Evolutionary conservation across 2,797 vertebrate species (phyloP).

Genomic region (Forpus xanthops): DNA sequence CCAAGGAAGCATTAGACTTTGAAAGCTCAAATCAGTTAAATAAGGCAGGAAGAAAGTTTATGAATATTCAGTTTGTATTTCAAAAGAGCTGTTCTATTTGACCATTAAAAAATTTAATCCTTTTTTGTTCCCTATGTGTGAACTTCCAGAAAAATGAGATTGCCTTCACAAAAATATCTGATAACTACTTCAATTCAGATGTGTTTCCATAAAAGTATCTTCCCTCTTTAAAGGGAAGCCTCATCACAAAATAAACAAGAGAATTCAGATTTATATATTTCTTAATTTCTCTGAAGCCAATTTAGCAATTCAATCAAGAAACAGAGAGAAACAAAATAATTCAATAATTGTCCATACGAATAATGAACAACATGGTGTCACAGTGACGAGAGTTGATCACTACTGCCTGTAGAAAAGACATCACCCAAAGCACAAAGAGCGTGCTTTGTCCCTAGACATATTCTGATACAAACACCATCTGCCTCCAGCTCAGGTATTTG

Average conservation of each 20-base stretch:
- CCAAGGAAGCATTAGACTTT: not conserved
- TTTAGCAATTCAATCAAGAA: not conserved
- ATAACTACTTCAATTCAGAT: not conserved
- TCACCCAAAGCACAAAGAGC: not conserved
- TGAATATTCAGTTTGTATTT: conserved; percentile 39
- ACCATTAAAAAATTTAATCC: not conserved
- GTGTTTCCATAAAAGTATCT: not conserved
- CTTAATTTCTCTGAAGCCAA: not conserved
- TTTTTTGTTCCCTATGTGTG: not conserved
- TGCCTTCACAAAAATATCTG: not conserved
- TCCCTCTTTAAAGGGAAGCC: not conserved
- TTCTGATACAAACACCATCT: not conserved
- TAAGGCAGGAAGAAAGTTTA: not conserved
- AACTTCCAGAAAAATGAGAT: not conserved
- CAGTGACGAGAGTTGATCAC: not conserved
- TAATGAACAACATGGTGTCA: not conserved
- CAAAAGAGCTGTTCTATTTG: conserved; percentile 39
- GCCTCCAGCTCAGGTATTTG: not conserved
- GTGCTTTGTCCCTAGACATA: not conserved
- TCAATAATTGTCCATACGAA: not conserved
- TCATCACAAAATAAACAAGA: not conserved
- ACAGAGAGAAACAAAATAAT: not conserved
- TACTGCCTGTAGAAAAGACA: not conserved
- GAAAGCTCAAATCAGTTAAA: conserved; percentile 43
- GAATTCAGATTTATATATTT: not conserved